Evolutionary conservation across 2,888 invertebrate species (phyloP).

Genomic region (Drosophila lacicola): DNA sequence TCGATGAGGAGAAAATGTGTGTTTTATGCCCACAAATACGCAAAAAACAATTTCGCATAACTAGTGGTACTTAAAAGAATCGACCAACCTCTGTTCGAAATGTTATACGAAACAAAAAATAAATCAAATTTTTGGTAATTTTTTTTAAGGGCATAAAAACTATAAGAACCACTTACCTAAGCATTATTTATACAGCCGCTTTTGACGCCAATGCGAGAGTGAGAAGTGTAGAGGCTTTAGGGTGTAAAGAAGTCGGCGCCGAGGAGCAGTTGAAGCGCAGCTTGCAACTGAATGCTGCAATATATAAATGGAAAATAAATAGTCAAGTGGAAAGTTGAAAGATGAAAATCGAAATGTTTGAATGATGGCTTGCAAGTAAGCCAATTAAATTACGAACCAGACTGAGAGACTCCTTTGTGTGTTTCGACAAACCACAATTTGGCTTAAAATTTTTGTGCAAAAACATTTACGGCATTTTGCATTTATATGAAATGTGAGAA

Average conservation of each 20-base stretch:
- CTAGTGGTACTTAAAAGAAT: too few relatives aligned
- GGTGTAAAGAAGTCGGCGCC: neutral
- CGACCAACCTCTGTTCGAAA: too few relatives aligned
- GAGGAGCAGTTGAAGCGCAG: neutral
- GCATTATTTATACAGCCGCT: constrained; percentile 15
- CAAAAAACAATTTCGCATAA: too few relatives aligned
- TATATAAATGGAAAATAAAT: constrained; percentile 59
- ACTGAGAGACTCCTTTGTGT: neutral
- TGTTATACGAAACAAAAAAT: neutral
- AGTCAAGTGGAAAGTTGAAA: constrained; percentile 33
- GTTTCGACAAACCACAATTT: constrained; percentile 6
- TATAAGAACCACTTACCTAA: constrained; percentile 24
- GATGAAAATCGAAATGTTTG: constrained; percentile 30
- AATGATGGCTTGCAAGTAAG: neutral
- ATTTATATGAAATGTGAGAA: constrained; percentile 5
- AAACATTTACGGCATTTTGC: constrained; percentile 6
- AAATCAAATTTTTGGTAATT: neutral
- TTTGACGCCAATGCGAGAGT: too few relatives aligned
- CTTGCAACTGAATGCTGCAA: constrained; percentile 12
- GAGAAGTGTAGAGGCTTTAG: neutral
- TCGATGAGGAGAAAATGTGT: too few relatives aligned
- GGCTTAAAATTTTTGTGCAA: constrained; percentile 1
- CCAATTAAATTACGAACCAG: constrained; percentile 21
- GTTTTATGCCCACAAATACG: too few relatives aligned
- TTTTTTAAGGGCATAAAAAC: constrained; percentile 2